phyloP scores from a whole-genome alignment of 2,113 vertebrate genomes.

The Boulengeromyrus knoepffleri region DNA sequence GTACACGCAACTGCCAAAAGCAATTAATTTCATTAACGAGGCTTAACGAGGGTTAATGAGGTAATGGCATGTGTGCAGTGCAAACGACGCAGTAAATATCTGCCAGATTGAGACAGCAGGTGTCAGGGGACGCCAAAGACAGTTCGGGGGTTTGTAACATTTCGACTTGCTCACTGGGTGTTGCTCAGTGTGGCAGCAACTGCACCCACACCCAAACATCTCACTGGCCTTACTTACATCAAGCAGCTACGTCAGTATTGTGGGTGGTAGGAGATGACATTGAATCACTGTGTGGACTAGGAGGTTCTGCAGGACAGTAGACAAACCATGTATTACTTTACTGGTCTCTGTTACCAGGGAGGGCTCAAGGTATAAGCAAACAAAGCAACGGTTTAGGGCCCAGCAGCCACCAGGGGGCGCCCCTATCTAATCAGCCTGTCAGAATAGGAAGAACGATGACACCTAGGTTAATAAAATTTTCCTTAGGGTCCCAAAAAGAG shows the following conservation, averaged over 20 bases:
- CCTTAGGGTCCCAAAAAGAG: background rate
- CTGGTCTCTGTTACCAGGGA: background rate
- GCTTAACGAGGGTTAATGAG: background rate
- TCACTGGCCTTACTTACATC: background rate
- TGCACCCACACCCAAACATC: background rate
- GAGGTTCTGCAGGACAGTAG: background rate
- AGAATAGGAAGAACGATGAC: background rate
- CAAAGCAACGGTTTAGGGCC: background rate
- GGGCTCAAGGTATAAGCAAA: background rate
- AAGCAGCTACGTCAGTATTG: background rate
- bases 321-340: background rate
- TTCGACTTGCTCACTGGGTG: background rate
- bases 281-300: background rate
- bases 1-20: background rate
- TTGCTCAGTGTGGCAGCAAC: background rate
- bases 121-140: background rate
- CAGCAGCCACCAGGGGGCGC: background rate
- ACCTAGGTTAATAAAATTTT: background rate
- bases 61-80: background rate
- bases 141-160: background rate
- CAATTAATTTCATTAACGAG: background rate
- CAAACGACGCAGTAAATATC: background rate
- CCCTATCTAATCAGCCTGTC: background rate
- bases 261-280: background rate
- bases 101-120: background rate